These are phyloP conservation scores for Silurus aristotelis DNA, from an alignment of 2,797 vertebrate species.

Conservation along the genomic window DNA sequence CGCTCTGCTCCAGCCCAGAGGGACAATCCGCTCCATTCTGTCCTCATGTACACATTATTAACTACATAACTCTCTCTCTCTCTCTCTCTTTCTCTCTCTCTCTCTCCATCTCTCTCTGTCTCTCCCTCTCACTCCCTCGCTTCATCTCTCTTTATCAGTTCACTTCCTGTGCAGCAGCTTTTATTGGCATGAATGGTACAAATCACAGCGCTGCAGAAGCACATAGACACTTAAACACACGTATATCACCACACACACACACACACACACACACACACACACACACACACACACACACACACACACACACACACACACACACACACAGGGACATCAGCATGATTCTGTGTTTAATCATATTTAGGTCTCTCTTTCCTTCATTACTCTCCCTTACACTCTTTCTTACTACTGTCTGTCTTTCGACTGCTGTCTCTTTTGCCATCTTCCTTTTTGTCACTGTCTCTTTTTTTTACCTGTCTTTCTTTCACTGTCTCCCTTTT, in stretches of 20 bases:
- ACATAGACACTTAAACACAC: background rate
- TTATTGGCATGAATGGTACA: conserved; percentile 17
- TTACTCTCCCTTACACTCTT: background rate
- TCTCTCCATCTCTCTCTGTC: background rate
- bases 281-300: background rate
- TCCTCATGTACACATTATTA: conserved; percentile 37
- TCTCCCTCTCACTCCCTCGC: conserved; percentile 1
- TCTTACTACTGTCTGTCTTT: background rate
- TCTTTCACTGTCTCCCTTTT: background rate
- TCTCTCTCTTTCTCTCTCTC: conserved; percentile 16
- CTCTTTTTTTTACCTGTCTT: too few relatives aligned
- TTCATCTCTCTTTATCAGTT: conserved; percentile 5
- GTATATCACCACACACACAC: conserved; percentile 1
- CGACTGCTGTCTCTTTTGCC: background rate
- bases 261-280: background rate
- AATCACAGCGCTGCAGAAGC: background rate
- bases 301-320: conserved; percentile 20
- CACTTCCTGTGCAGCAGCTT: conserved; percentile 8
- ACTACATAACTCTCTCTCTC: conserved; percentile 25
- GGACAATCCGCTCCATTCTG: conserved; percentile 29
- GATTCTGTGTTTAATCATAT: background rate
- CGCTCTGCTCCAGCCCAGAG: conserved; percentile 32
- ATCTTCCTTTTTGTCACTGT: too few relatives aligned
- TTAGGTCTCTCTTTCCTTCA: background rate
- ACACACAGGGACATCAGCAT: background rate